Base-by-base conservation (phyloP, 2,113 vertebrate species). In the Rhinolophus sinicus region DNA sequence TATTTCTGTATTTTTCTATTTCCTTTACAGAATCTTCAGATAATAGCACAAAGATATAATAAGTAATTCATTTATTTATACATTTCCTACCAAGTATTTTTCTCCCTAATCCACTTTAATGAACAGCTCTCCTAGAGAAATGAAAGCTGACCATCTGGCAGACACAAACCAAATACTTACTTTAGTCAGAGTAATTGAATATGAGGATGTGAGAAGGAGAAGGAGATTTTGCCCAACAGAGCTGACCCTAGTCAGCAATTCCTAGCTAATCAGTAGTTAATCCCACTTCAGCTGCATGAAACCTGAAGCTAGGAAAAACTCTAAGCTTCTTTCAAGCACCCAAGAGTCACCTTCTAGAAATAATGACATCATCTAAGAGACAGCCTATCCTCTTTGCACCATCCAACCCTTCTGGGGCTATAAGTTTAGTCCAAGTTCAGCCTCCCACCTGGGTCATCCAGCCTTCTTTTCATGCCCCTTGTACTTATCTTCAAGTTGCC, bases 61-160 rank as follows among this genome's bases (percentile, higher is more conserved):
- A 96, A 97, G 91, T 87, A 96, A 96, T 96, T 96, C 94, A 87
- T 89, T 97, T 96, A 97, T 96, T 96, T 98, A 94, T 95, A 95
- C 73, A 89, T 89, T 95, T 97, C 95, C 94, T 93, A 97, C 81
- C 40, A 89, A 97, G 69, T 96, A 86, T 91, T 97, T 94, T 92
- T 91, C 91, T 82, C 78, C 67, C 93, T 97, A 96, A 98, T 97
- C 96, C 54, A 94, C 94, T 97, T 97, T 96, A 97, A 97, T 96
- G 95, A 97, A 91, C 85, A 97, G 87, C 88, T 96, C 93, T 91
- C 96, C 70, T 83, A 77, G 58, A 94, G 93, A 93, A 95, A 97
- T 96, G 90, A 96, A 94, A 96, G 88, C 93, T 95, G 95, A 93
- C 94, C 97, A 97, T 97, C 97, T 97, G 97, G 91, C 85, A 86